Base-by-base conservation (phyloP, 2,888 invertebrate genomes). In the Thumatha senex region DNA sequence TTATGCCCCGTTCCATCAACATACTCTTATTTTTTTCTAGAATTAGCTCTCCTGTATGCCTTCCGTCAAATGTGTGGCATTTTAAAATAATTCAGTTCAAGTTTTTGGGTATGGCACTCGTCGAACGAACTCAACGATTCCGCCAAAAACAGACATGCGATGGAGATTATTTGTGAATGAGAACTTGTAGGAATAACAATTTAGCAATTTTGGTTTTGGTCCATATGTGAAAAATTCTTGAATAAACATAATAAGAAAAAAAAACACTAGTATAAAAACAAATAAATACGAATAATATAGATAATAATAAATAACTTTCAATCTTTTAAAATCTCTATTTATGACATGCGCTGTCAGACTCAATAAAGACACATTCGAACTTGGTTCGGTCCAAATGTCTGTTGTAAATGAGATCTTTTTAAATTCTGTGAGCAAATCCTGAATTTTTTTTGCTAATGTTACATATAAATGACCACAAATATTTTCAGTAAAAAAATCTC, bases 31-130 rank as follows among this genome's bases (percentile, higher is more conserved):
- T 49, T 38, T 54, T 55, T 53, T 33, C 33, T 36, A 50, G 31
- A 36, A 56, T 56, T 42, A 53, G 15, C 14, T 15, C 33, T 18
- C 54, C 58, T 31, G 52, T 60, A 43, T 57, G 57, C 38, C 57
- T 50, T 34, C 46, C 57, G 39, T 57, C 48, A 13, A 55, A 30
- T 15, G 40, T 39, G 41, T 51, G 46, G 45, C 54, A 54, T 60
- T 60, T 60, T 38, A 60, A 53, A 46, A 57, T 39, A 41, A 56
- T 49, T n/a, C n/a, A n/a, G n/a, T n/a, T n/a, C n/a, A n/a, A n/a
- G n/a, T n/a, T n/a, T n/a, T n/a, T n/a, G n/a, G n/a, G n/a, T n/a
- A n/a, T n/a, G n/a, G n/a, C n/a, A n/a, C n/a, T n/a, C n/a, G n/a
- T n/a, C n/a, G n/a, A n/a, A n/a, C n/a, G n/a, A n/a, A n/a, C n/a